Base-by-base conservation (phyloP, 2,797 vertebrate genomes). In the Centroberyx gerrardi region DNA sequence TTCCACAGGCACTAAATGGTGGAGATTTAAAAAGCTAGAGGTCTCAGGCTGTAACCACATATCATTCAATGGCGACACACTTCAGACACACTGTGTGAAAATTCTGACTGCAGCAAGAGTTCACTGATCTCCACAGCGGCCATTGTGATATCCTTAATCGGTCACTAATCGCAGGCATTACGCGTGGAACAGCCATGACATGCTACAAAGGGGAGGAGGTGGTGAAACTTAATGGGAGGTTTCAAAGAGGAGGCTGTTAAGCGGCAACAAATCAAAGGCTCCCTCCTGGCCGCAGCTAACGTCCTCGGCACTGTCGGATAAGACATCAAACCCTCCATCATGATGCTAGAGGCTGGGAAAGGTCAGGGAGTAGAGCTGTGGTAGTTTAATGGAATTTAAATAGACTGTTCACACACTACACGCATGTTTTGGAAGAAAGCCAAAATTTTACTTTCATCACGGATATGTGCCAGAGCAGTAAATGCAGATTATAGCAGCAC, bases 191-290 rank as follows among this genome's bases (percentile, higher is more conserved):
- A 68, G 76, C 28, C 31, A 48, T 70, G 51, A 51, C 56, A 75
- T 49, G 15, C 38, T 13, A 55, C 76, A 61, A 61, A 80, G 73
- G 48, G 33, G 44, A 27, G 53, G 46, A 72, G 48, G 63, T 14
- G 15, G 56, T 51, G 52, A 7, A 64, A 59, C 54, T 68, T 56
- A 74, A 73, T 71, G 51, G 56, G 69, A 78, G 44, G 44, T 54
- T 76, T 80, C 52, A 40, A 51, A 62, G n/a, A 60, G 5, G 49
- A 15, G 56, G 15, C 40, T 10, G 51, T 52, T 71, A 80, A 84
- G 63, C 61, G 38, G 62, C 40, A 74, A 70, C 76, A 40, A 84
- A 87, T 84, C 74, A 86, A 76, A 80, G 29, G 54, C 36, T 54
- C 59, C 56, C 52, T 76, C 13, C 48, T 36, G 44, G 71, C 62